Conservation (phyloP, 1,140 invertebrate genomes). For the Nasonia longicornis region DNA sequence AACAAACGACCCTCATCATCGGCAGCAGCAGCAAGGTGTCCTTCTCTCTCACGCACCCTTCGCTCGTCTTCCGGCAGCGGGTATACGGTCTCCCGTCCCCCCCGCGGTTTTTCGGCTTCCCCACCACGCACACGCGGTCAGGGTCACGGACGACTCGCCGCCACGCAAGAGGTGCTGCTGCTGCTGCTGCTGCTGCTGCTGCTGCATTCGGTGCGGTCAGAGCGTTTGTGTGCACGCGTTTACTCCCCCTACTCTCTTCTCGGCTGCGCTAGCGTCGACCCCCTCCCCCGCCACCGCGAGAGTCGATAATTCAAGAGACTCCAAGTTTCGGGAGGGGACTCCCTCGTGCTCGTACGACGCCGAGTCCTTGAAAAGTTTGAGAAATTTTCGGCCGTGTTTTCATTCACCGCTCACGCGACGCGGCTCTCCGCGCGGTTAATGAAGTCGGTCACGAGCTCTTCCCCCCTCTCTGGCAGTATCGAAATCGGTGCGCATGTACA, state of each 20-base stretch:
- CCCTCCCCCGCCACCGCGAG: neutral
- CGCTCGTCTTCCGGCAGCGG: neutral
- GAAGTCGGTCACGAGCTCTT: too few species aligned
- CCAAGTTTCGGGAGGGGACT: neutral
- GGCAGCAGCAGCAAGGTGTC: neutral
- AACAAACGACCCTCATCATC: neutral
- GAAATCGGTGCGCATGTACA: too few species aligned
- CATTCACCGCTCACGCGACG: neutral
- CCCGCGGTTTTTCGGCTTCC: conserved; percentile 28
- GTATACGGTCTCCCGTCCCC: neutral
- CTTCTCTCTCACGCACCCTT: neutral
- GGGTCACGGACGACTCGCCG: conserved; percentile 40
- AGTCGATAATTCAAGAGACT: conserved; percentile 38
- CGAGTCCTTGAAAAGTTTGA: conserved; percentile 36
- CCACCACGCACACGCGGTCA: conserved; percentile 29
- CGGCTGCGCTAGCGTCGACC: neutral
- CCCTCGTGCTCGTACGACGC: neutral
- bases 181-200: neutral
- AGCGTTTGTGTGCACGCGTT: conserved; percentile 20
- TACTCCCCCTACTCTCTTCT: neutral
- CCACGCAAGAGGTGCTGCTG: neutral
- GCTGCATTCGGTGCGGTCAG: conserved; percentile 8
- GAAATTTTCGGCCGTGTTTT: conserved; percentile 17
- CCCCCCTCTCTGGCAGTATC: too few species aligned
- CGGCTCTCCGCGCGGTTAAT: too few species aligned